phyloP scores from a whole-genome alignment of 2,797 vertebrate species.

The Ptychadena robeensis region DNA sequence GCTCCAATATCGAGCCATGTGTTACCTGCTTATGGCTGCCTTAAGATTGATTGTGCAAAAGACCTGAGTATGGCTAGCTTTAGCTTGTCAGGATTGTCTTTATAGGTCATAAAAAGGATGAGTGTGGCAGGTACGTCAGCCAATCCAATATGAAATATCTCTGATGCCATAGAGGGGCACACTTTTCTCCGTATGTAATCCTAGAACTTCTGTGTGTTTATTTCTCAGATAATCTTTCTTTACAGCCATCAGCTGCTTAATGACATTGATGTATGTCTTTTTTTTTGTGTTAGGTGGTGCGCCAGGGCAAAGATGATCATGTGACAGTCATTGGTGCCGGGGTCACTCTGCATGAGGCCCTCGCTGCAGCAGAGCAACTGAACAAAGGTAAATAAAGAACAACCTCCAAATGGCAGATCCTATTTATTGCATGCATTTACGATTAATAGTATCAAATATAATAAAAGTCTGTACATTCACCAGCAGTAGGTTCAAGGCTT shows the following conservation, averaged over 20 bases:
- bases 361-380: constrained; percentile 89
- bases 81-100: too few species aligned
- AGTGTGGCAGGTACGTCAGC: too few species aligned
- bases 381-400: constrained; percentile 85
- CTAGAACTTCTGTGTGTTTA: not conserved
- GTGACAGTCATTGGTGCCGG: constrained; percentile 92
- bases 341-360: constrained; percentile 89
- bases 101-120: too few species aligned
- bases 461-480: too few species aligned
- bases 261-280: not conserved
- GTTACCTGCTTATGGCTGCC: too few species aligned
- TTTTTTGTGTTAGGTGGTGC: constrained; percentile 79
- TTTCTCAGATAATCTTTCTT: not conserved
- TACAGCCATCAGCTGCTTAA: not conserved
- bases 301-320: constrained; percentile 91
- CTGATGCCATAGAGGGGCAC: too few species aligned
- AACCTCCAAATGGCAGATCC: too few species aligned
- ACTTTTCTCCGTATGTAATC: not conserved
- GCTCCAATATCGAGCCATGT: too few species aligned
- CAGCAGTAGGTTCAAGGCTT: too few species aligned
- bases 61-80: too few species aligned
- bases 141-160: too few species aligned
- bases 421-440: not conserved
- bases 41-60: too few species aligned
- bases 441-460: not conserved